phyloP scores from a whole-genome alignment of 2,797 vertebrate species.

The Eurystomus glaucurus region DNA sequence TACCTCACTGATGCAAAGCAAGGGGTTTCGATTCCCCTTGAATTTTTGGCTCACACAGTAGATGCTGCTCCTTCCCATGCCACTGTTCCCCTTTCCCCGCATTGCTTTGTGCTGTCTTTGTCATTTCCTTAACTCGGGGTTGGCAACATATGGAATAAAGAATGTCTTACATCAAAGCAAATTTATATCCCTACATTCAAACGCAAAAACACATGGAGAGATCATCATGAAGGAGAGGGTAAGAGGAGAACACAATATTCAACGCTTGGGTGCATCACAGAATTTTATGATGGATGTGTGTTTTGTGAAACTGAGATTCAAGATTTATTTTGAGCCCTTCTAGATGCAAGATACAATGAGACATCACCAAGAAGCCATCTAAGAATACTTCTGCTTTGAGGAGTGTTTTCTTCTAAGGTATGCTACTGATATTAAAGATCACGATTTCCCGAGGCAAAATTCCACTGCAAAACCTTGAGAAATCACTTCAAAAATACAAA shows the following conservation, averaged over 20 bases:
- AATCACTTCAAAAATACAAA: constrained; percentile 58
- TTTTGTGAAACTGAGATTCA: constrained; percentile 12
- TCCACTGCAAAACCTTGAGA: constrained; percentile 62
- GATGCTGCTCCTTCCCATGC: background rate
- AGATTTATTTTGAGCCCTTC: constrained; percentile 25
- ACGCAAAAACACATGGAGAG: background rate
- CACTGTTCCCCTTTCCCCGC: constrained; percentile 15
- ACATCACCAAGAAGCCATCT: background rate
- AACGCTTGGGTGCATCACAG: fast-evolving
- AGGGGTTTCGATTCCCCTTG: constrained; percentile 19
- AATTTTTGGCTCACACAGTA: constrained; percentile 8
- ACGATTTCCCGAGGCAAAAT: constrained; percentile 35
- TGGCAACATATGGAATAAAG: constrained; percentile 5
- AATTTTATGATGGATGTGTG: background rate
- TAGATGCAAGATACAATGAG: background rate
- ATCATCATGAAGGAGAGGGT: background rate
- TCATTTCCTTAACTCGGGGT: background rate
- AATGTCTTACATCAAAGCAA: background rate
- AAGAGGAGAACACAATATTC: background rate
- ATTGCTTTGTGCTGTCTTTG: background rate
- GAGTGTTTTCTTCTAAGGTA: constrained; percentile 38
- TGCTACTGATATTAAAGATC: constrained; percentile 38
- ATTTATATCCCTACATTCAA: background rate
- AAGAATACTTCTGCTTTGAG: constrained; percentile 23
- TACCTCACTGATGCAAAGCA: background rate